These are phyloP conservation scores for Sarcophaga caerulescens DNA, from an alignment of 2,888 invertebrate genomes.

Conservation along the genomic window DNA sequence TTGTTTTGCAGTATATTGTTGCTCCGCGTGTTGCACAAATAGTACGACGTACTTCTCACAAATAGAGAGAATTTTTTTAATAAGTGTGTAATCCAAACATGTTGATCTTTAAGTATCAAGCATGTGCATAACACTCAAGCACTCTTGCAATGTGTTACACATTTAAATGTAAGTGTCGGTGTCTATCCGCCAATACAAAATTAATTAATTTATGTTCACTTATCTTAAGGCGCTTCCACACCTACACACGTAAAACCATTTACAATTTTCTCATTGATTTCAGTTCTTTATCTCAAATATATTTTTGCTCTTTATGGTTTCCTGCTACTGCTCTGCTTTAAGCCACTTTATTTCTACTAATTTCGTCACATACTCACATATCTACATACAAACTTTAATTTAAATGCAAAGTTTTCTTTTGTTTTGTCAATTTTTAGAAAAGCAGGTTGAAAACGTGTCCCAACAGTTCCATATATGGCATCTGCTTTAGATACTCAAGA, in stretches of 20 bases:
- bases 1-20: no score
- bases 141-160: neutral
- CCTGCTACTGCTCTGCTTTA: no score
- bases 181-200: neutral
- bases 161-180: neutral
- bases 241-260: neutral
- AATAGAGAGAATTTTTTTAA: neutral
- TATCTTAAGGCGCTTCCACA: slow-evolving; percentile 1
- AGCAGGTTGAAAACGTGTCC: no score
- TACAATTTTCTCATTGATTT: slow-evolving; percentile 34
- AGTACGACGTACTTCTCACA: no score
- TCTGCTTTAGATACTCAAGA: no score
- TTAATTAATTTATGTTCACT: slow-evolving; percentile 4
- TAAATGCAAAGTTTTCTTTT: slow-evolving; percentile 48
- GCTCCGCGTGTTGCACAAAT: no score
- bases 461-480: neutral
- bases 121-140: no score
- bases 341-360: neutral
- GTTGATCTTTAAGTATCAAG: neutral
- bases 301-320: no score
- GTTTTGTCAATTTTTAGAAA: no score
- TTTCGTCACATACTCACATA: neutral
- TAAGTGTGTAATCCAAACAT: neutral
- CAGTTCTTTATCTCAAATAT: neutral
- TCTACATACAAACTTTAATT: slow-evolving; percentile 21